Conservation (phyloP, 2,888 invertebrate species). For the Hermaeophaga mercurialis region DNA sequence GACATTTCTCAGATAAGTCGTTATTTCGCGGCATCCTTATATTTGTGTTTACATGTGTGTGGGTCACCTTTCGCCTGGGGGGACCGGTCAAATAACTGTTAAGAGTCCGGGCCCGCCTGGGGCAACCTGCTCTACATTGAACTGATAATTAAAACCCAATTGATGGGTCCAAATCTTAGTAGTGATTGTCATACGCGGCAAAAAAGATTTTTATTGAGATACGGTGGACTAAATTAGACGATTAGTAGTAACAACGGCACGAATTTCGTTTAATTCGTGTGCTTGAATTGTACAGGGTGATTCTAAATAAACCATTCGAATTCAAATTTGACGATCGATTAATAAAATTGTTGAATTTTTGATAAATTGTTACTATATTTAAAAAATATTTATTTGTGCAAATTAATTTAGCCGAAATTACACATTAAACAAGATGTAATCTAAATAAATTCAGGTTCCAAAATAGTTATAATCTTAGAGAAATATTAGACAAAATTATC, state of each 20-base stretch:
- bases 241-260: neutral
- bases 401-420: too few species aligned
- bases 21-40: conserved; percentile 30
- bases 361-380: too few species aligned
- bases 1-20: neutral
- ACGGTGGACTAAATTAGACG: neutral
- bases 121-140: conserved; percentile 37
- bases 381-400: too few species aligned
- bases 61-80: conserved; percentile 51
- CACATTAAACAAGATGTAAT: too few species aligned
- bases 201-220: conserved; percentile 6
- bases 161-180: conserved; percentile 37
- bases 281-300: too few species aligned
- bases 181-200: conserved; percentile 2
- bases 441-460: too few species aligned
- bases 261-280: too few species aligned
- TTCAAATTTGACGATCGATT: too few species aligned
- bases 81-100: conserved; percentile 56
- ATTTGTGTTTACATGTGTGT: conserved; percentile 41
- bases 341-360: too few species aligned
- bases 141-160: conserved; percentile 49
- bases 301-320: too few species aligned
- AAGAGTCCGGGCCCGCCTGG: conserved; percentile 54
- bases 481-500: too few species aligned
- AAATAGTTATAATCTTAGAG: too few species aligned